phyloP scores from a whole-genome alignment of 2,113 vertebrate species.

The Manacus vitellinus region DNA sequence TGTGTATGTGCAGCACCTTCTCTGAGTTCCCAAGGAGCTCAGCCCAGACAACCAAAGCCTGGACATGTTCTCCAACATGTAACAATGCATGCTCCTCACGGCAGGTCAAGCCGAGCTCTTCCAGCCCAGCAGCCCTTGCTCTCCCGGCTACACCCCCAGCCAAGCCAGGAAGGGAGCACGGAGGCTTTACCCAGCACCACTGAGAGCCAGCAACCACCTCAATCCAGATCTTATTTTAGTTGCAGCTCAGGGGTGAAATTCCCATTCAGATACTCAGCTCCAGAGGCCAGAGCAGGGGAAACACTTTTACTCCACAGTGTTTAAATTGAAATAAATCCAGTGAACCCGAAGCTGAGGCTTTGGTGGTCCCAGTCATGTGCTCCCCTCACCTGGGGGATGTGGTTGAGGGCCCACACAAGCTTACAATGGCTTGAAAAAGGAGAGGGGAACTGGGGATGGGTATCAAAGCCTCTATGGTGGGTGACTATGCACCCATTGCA shows the following conservation, averaged over 20 bases:
- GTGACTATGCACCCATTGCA: fast-evolving
- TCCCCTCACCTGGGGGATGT: background rate
- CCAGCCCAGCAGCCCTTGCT: background rate
- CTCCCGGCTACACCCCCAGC: too few species aligned
- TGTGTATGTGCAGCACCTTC: fast-evolving
- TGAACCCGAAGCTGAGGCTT: background rate
- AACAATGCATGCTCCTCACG: fast-evolving
- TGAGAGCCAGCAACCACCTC: background rate
- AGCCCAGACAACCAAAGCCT: background rate
- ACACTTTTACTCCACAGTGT: background rate
- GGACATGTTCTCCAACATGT: fast-evolving
- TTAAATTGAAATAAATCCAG: constrained; percentile 15
- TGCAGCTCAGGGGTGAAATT: constrained; percentile 32
- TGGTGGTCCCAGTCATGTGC: background rate
- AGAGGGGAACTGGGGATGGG: background rate
- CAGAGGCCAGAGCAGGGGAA: constrained; percentile 45
- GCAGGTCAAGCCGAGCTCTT: background rate
- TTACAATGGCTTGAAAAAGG: background rate
- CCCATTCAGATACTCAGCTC: background rate
- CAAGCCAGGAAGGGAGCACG: fast-evolving
- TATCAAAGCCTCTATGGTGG: fast-evolving
- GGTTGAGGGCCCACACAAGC: background rate
- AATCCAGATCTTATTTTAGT: constrained; percentile 50
- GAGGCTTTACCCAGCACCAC: background rate
- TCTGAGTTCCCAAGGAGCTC: background rate